Percentiles rank a stretch among this genome's conserved stretches.
phyloP scores from a whole-genome alignment of 2,113 vertebrate genomes.

The Pedetes capensis region DNA sequence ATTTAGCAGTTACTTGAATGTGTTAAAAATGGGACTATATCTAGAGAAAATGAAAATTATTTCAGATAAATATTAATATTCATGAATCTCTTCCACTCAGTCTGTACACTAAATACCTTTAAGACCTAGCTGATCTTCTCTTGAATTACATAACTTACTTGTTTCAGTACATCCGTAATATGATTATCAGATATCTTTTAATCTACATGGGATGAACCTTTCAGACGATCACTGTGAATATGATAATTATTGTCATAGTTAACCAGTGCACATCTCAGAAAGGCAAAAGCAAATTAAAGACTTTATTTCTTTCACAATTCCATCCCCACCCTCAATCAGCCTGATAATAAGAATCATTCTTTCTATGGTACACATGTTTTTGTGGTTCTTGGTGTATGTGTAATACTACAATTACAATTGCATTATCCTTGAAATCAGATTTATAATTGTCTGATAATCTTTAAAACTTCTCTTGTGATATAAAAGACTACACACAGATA shows the following conservation, averaged over 20 bases:
- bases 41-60: not conserved
- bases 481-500: too few species aligned
- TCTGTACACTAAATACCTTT: not conserved
- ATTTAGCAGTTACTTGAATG: not conserved
- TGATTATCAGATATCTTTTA: not conserved
- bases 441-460: too few species aligned
- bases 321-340: rapidly evolving
- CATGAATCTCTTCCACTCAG: not conserved
- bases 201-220: not conserved
- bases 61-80: not conserved
- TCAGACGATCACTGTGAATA: not conserved
- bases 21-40: not conserved
- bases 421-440: not conserved
- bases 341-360: not conserved
- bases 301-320: not conserved
- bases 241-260: not conserved
- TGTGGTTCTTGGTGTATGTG: not conserved
- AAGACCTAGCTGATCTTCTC: not conserved
- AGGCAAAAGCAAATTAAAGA: not conserved
- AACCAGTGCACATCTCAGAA: not conserved
- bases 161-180: not conserved
- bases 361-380: not conserved
- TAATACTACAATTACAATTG: not conserved
- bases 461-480: too few species aligned
- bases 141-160: not conserved